Evolutionary conservation across 2,113 vertebrate species (phyloP).

Genomic region (Hypanus sabinus): DNA sequence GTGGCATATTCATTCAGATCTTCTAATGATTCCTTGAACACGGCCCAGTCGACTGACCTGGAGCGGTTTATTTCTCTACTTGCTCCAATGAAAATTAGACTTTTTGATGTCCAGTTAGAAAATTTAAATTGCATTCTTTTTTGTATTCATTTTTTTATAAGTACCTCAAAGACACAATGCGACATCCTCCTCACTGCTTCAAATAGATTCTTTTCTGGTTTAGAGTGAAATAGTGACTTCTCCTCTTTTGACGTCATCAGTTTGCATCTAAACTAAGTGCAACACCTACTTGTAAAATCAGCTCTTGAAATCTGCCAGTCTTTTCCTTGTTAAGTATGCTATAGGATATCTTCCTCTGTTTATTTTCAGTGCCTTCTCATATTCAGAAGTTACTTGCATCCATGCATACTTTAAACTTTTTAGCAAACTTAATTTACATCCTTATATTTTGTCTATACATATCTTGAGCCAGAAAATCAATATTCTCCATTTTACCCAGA

Average conservation of each 20-base stretch:
- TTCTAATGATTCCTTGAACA: no score
- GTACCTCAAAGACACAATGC: no score
- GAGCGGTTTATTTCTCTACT: not conserved
- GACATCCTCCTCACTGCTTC: no score
- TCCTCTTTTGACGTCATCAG: not conserved
- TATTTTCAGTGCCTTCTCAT: not conserved
- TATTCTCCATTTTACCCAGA: not conserved
- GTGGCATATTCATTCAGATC: no score
- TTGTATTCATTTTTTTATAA: not conserved
- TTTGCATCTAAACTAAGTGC: not conserved
- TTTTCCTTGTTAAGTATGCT: not conserved
- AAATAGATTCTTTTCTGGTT: not conserved
- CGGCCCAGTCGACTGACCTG: no score
- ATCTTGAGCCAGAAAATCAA: not conserved
- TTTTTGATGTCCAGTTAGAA: not conserved
- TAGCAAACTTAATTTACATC: not conserved
- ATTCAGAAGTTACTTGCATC: not conserved
- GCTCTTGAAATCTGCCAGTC: not conserved
- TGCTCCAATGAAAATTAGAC: not conserved
- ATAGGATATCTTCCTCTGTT: not conserved
- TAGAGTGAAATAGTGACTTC: not conserved
- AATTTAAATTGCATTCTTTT: not conserved
- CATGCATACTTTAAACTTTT: not conserved
- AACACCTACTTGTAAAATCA: not conserved
- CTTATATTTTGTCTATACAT: not conserved